Evolutionary conservation across 2,113 vertebrate genomes (phyloP).

Genomic region (Passer montanus): DNA sequence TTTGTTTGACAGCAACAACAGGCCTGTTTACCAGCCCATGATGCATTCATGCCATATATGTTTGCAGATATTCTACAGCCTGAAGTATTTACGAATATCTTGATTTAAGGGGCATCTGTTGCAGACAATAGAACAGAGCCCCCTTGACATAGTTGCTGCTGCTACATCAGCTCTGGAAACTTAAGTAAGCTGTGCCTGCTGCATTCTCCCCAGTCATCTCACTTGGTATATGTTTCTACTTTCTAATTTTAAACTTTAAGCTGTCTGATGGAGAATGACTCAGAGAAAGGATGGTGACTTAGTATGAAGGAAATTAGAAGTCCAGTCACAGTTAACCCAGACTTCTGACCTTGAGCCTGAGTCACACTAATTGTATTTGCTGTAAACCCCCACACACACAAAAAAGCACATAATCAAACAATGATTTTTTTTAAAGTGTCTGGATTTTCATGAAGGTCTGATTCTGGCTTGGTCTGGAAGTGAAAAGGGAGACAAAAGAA

Average conservation of each 20-base stretch:
- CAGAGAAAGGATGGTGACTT: constrained; percentile 55
- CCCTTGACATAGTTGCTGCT: neutral
- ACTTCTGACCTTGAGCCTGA: constrained; percentile 51
- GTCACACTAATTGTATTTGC: constrained; percentile 21
- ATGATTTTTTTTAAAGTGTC: neutral
- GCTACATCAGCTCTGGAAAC: neutral
- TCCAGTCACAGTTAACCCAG: constrained; percentile 55
- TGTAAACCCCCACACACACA: neutral
- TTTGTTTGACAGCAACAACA: neutral
- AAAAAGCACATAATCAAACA: constrained; percentile 37
- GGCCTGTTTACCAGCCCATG: neutral
- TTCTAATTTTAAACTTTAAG: constrained; percentile 50
- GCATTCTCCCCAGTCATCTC: neutral
- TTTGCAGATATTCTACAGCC: neutral
- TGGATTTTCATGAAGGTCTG: constrained; percentile 8
- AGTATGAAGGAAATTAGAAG: constrained; percentile 44
- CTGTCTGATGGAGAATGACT: constrained; percentile 47
- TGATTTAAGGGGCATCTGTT: neutral
- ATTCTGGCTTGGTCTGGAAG: neutral
- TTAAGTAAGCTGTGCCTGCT: neutral
- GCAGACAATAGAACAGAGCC: neutral
- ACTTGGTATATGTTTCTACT: neutral
- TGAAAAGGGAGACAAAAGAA: constrained; percentile 24
- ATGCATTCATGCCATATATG: neutral
- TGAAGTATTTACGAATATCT: neutral